These are phyloP conservation scores for Acanthococcus lagerstroemiae DNA, from an alignment of 2,888 invertebrate genomes.

Conservation along the genomic window DNA sequence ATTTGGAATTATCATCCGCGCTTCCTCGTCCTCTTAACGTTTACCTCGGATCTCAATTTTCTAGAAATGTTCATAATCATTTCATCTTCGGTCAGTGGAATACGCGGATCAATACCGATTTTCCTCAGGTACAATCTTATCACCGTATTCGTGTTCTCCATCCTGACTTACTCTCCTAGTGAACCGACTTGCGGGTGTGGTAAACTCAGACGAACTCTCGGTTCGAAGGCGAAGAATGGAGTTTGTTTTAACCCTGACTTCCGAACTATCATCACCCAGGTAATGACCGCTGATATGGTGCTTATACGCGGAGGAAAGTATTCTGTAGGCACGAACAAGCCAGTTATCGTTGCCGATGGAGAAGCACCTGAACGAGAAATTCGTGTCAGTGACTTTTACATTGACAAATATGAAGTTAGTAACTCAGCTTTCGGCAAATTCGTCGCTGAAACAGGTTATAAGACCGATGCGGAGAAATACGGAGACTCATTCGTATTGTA, in stretches of 20 bases:
- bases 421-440: conserved; percentile 69
- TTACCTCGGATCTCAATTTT: no score
- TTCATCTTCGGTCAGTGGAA: no score
- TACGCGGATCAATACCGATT: no score
- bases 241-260: conserved; percentile 11
- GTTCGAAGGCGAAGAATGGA: not conserved
- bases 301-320: conserved; percentile 61
- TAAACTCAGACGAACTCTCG: conserved; percentile 1
- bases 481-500: conserved; percentile 89
- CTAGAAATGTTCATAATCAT: no score
- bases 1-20: no score
- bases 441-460: conserved; percentile 57
- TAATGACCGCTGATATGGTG: conserved; percentile 49
- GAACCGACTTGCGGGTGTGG: conserved; percentile 5
- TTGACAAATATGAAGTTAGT: conserved; percentile 80
- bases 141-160: no score
- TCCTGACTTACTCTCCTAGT: not conserved
- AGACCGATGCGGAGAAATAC: conserved; percentile 83
- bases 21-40: no score
- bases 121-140: no score
- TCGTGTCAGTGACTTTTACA: conserved; percentile 52
- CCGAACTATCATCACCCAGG: not conserved
- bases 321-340: conserved; percentile 70
- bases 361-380: conserved; percentile 68
- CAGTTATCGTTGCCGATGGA: conserved; percentile 64